phyloP scores from a whole-genome alignment of 2,888 invertebrate species.

The Limenitis camilla region DNA sequence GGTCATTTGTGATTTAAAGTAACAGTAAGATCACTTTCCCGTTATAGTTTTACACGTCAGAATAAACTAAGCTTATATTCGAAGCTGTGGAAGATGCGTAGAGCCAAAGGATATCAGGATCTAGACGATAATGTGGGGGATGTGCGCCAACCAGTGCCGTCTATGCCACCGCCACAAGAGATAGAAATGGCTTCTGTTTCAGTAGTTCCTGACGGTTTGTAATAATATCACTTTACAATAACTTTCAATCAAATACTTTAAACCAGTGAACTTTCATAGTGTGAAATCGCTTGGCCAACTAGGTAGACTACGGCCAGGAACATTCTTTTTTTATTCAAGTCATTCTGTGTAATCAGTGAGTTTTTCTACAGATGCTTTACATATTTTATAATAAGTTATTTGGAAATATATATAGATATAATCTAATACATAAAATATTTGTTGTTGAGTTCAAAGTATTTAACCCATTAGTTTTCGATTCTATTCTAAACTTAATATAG shows the following conservation, averaged over 20 bases:
- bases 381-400: too few species aligned
- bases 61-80: conserved; percentile 19
- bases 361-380: too few species aligned
- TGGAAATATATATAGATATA: too few species aligned
- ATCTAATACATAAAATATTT: too few species aligned
- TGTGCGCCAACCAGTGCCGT: conserved; percentile 44
- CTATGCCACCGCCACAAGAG: conserved; percentile 76
- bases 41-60: conserved; percentile 59
- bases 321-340: too few species aligned
- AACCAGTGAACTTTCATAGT: neutral
- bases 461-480: too few species aligned
- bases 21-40: conserved; percentile 33
- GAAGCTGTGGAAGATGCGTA: conserved; percentile 50
- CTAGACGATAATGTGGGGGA: conserved; percentile 67
- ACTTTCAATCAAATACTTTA: neutral
- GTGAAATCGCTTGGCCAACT: neutral
- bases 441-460: too few species aligned
- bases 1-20: neutral
- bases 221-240: neutral
- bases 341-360: too few species aligned
- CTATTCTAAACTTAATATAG: too few species aligned
- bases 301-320: too few species aligned
- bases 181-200: conserved; percentile 87
- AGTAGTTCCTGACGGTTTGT: conserved; percentile 84
- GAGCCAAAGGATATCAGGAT: conserved; percentile 77